Percentiles rank a stretch among this genome's conserved stretches.
Conservation (phyloP, 1,140 invertebrate species). For the Dendrolimus kikuchii region DNA sequence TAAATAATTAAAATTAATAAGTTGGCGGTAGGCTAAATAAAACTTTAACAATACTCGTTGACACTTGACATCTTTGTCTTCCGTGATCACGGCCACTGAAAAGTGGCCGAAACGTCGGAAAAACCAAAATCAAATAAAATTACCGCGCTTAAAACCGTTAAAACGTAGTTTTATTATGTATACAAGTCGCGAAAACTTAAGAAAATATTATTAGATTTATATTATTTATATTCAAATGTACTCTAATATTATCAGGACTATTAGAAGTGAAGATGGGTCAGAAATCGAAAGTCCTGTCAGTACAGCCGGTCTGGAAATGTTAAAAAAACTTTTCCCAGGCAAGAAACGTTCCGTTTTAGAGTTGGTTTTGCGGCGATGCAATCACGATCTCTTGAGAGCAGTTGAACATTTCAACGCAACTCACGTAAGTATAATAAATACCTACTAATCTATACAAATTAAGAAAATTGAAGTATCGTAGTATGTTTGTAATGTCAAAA, state of each 20-base stretch:
- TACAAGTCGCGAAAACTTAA: no score
- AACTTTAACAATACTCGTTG: no score
- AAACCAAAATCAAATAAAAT: no score
- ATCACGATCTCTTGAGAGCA: constrained; percentile 85
- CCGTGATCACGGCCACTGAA: no score
- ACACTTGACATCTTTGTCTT: no score
- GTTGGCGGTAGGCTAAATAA: no score
- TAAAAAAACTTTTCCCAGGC: constrained; percentile 88
- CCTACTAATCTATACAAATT: background rate
- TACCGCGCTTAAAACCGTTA: no score
- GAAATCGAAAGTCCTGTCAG: constrained; percentile 46
- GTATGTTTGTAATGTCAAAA: background rate
- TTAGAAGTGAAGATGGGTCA: constrained; percentile 18
- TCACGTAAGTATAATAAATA: constrained; percentile 33
- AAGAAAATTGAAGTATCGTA: background rate
- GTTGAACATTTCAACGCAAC: constrained; percentile 70
- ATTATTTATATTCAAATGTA: constrained; percentile 1
- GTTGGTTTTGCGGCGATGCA: constrained; percentile 87
- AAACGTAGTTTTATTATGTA: no score
- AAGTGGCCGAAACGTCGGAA: no score
- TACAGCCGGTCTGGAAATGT: constrained; percentile 80
- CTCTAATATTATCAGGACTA: constrained; percentile 4
- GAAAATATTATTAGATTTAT: no score
- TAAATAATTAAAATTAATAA: no score
- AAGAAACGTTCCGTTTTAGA: constrained; percentile 91